Percentiles rank a stretch among this genome's conserved stretches.
Evolutionary conservation across 2,797 vertebrate genomes (phyloP).

Genomic region (Alosa sapidissima): DNA sequence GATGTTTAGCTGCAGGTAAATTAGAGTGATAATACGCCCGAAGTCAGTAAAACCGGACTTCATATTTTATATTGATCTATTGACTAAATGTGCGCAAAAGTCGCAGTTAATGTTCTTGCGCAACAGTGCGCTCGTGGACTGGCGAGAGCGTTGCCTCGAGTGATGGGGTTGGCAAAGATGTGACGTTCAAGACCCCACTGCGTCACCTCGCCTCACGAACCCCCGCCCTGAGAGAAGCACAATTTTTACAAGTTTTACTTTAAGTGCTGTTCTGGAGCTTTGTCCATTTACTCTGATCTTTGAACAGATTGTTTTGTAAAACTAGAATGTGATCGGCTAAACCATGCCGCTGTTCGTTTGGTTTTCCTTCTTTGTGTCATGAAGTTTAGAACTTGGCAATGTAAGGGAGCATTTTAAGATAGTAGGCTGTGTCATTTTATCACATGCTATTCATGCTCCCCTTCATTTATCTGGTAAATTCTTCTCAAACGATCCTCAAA

Average conservation of each 20-base stretch:
- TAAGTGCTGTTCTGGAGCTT: background rate
- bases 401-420: no score
- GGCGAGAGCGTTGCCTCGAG: conserved; percentile 12
- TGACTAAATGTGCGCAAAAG: background rate
- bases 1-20: conserved; percentile 53
- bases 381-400: no score
- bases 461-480: background rate
- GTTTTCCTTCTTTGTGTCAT: background rate
- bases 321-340: no score
- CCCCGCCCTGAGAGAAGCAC: conserved; percentile 22
- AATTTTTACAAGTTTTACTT: background rate
- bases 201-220: background rate
- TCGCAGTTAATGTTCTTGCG: background rate
- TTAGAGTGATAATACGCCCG: conserved; percentile 38
- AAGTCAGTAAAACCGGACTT: conserved; percentile 38
- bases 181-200: conserved; percentile 36
- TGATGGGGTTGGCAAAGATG: conserved; percentile 26
- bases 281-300: background rate
- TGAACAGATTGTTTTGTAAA: no score
- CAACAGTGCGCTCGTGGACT: background rate
- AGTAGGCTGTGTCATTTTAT: no score
- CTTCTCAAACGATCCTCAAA: background rate
- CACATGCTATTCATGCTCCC: background rate
- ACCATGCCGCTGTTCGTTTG: background rate
- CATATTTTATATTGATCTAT: conserved; percentile 51